Evolutionary conservation across 2,888 invertebrate genomes (phyloP), one percentile per base, ranked within the genome.

Genomic region (Drosophila kanekoi): DNA sequence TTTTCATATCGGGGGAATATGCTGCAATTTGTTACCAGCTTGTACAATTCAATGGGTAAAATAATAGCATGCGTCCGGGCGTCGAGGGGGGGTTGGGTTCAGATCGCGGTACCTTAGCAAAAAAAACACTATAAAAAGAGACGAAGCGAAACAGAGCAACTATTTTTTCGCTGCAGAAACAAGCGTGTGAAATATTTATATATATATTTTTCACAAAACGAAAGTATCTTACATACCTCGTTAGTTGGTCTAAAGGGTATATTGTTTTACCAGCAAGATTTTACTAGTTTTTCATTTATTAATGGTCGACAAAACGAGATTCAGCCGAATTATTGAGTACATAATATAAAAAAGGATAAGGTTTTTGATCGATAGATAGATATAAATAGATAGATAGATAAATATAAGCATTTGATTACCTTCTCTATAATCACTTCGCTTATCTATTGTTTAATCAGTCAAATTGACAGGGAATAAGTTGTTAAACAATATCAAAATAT

Each of bases 181-280:
- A 68, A 77, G 77, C 60, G 77, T 77, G 66, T 79, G 64, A 83
- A 65, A 77, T 73, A 79, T 76, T 72, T 84, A 74, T 83, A 47
- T 83, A 47, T 59, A 52, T 45, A 23, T 38, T 52, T 33, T 47
- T 43, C 14, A 35, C 20, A 40, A 20, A 48, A 52, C 32, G 8
- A 43, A 57, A 45, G 32, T 32, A 13, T 51, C 23, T 38, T 14
- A 11, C 6, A 16, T 23, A 32, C 16, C 8, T 9, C 1, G 14
- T 5, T 1, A 6, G 4, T 20, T 6, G 3, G 5, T 16, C 11
- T 0, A n/a, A 3, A 11, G n/a, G 16, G 33, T 62, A 10, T 47
- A 33, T 33, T 1, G 14, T 4, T 18, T 32, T 14, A 14, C 6
- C n/a, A 13, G 4, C 14, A n/a, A 14, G n/a, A 13, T 10, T 20